Conservation (phyloP, 2,797 vertebrate genomes). For the Xenentodon cancila region DNA sequence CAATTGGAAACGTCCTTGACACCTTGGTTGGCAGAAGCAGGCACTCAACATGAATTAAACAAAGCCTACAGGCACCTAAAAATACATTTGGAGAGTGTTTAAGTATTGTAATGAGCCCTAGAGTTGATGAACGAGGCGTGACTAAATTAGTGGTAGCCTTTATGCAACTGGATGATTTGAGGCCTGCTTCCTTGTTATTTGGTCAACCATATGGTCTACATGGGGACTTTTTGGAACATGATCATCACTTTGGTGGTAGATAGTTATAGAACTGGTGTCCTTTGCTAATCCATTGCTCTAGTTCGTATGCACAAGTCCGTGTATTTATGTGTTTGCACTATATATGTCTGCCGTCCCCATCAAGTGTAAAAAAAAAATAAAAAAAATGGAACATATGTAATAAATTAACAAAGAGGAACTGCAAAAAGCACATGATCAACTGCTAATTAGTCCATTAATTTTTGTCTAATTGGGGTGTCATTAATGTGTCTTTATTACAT, state of each 20-base stretch:
- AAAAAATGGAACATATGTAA: constrained; percentile 55
- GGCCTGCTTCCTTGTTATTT: constrained; percentile 35
- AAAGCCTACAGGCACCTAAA: constrained; percentile 36
- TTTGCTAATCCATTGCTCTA: constrained; percentile 26
- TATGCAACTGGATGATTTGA: constrained; percentile 10
- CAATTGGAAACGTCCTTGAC: constrained; percentile 64
- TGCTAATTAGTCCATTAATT: constrained; percentile 75
- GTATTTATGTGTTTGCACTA: constrained; percentile 10
- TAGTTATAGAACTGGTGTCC: constrained; percentile 12
- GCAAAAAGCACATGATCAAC: constrained; percentile 70
- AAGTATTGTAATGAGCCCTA: constrained; percentile 45
- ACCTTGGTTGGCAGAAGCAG: constrained; percentile 37
- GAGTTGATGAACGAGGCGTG: constrained; percentile 32
- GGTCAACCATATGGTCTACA: constrained; percentile 12
- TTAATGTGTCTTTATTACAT: constrained; percentile 35
- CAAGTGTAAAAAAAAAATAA: constrained; percentile 22
- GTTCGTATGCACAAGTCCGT: constrained; percentile 3
- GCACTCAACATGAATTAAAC: constrained; percentile 60
- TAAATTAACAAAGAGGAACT: constrained; percentile 43
- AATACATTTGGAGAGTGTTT: constrained; percentile 54
- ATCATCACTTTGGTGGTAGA: constrained; percentile 15
- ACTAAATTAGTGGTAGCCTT: constrained; percentile 56
- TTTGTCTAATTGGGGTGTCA: constrained; percentile 57
- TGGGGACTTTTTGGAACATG: constrained; percentile 8
- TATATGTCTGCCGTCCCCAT: constrained; percentile 38